Conservation (phyloP, 2,797 vertebrate genomes). For the Lacerta bilineata region DNA sequence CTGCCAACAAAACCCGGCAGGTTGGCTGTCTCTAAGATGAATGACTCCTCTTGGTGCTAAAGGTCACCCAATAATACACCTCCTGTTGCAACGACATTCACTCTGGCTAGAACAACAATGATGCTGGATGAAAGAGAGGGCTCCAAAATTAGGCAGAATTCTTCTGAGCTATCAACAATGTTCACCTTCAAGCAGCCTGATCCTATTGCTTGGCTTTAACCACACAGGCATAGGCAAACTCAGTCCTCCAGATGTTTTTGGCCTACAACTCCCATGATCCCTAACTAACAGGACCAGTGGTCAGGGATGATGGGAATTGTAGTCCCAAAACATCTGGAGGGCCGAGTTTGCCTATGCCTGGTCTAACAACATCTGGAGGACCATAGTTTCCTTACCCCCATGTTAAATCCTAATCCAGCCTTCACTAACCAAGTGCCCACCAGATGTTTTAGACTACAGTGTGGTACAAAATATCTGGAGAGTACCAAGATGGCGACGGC, state of each 20-base stretch:
- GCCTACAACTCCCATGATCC: too few relatives aligned
- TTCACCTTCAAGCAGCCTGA: background rate
- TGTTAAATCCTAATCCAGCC: background rate
- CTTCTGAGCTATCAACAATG: background rate
- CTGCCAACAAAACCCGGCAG: slow-evolving; percentile 1
- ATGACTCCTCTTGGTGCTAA: slow-evolving; percentile 45
- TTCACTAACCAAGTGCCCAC: too few relatives aligned
- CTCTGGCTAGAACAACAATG: background rate
- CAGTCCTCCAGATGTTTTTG: too few relatives aligned
- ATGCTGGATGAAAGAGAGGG: slow-evolving; percentile 17
- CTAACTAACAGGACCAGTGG: too few relatives aligned
- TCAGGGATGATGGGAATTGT: too few relatives aligned
- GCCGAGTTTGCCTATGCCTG: too few relatives aligned
- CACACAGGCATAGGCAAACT: too few relatives aligned
- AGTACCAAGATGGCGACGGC: background rate
- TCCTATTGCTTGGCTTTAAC: background rate
- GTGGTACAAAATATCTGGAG: background rate
- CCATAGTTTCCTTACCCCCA: background rate
- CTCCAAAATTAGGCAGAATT: background rate
- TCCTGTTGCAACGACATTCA: slow-evolving; percentile 3
- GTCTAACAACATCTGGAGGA: background rate
- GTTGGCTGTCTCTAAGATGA: slow-evolving; percentile 62
- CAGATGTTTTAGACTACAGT: background rate
- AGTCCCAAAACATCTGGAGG: too few relatives aligned
- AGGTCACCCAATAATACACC: slow-evolving; percentile 38